Percentiles rank a stretch among this genome's conserved stretches.
These are phyloP conservation scores for Tryphoninae sp. DNA, from an alignment of 2,888 invertebrate genomes.

Conservation along the genomic window DNA sequence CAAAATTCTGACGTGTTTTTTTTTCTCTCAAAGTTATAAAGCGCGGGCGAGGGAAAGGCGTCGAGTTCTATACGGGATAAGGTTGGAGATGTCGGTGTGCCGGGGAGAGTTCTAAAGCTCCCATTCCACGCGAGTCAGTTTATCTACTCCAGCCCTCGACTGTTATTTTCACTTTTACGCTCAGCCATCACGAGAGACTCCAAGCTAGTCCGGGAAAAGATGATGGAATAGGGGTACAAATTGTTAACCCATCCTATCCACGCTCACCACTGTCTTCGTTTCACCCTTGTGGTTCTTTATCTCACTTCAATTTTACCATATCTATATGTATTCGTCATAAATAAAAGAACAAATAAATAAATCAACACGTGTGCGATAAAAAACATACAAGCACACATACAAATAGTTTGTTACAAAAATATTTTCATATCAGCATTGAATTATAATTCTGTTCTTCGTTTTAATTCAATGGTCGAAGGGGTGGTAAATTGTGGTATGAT, in stretches of 20 bases:
- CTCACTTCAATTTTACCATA: neutral
- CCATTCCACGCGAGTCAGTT: constrained; percentile 35
- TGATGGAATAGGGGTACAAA: constrained; percentile 63
- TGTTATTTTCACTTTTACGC: constrained; percentile 64
- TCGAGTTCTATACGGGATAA: neutral
- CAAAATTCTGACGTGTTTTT: constrained; percentile 43
- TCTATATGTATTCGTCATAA: no score
- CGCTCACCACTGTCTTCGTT: constrained; percentile 25
- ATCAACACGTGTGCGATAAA: no score
- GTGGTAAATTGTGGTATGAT: no score
- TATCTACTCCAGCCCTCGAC: constrained; percentile 53
- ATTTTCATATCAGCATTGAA: no score
- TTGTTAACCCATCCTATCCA: constrained; percentile 54
- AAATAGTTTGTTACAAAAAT: no score
- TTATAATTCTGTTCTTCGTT: no score
- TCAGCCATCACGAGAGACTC: constrained; percentile 57
- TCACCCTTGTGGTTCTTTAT: constrained; percentile 23
- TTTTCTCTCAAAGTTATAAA: constrained; percentile 18
- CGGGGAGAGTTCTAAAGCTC: constrained; percentile 29
- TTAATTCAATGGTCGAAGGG: no score
- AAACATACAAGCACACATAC: no score
- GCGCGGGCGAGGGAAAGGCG: neutral
- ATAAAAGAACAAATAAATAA: no score
- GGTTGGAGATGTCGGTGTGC: constrained; percentile 29
- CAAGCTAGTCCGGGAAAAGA: constrained; percentile 31